Conservation (phyloP, 2,888 invertebrate species). For the Athrips mouffetella region DNA sequence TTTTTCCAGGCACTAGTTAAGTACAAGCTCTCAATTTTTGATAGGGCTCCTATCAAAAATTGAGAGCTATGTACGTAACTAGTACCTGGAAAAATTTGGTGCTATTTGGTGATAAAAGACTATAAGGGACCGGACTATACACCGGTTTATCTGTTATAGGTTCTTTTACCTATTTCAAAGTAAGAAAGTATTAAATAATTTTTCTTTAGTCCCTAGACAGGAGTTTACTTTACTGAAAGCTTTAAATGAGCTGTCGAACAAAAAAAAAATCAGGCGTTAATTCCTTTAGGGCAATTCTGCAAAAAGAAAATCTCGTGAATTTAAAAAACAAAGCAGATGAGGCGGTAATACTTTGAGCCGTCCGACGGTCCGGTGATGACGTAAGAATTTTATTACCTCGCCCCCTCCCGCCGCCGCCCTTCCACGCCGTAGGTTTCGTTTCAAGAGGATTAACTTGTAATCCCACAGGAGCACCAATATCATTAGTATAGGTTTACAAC, state of each 20-base stretch:
- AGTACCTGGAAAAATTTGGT: no score
- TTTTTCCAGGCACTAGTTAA: no score
- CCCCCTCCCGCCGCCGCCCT: constrained; percentile 31
- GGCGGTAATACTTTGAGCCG: constrained; percentile 53
- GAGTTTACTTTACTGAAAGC: neutral
- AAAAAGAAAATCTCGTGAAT: constrained; percentile 37
- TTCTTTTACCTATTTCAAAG: neutral
- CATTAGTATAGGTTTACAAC: no score
- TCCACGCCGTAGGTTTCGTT: constrained; percentile 45
- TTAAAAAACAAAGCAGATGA: constrained; percentile 50
- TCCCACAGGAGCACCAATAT: constrained; percentile 69
- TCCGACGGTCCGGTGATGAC: constrained; percentile 53
- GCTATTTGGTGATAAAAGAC: no score
- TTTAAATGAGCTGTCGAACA: constrained; percentile 7
- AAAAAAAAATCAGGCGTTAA: constrained; percentile 26
- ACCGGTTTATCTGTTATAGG: no score
- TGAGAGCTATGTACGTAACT: no score
- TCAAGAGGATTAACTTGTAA: constrained; percentile 75
- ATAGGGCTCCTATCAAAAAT: no score
- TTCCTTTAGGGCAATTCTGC: constrained; percentile 33
- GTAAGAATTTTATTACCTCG: constrained; percentile 67
- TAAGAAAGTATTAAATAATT: neutral
- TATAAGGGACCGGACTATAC: no score
- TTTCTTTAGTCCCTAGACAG: neutral
- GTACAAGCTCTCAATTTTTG: no score